These are phyloP conservation scores for Gymnoscopelus microlampas DNA, from an alignment of 2,797 vertebrate species.

Conservation along the genomic window DNA sequence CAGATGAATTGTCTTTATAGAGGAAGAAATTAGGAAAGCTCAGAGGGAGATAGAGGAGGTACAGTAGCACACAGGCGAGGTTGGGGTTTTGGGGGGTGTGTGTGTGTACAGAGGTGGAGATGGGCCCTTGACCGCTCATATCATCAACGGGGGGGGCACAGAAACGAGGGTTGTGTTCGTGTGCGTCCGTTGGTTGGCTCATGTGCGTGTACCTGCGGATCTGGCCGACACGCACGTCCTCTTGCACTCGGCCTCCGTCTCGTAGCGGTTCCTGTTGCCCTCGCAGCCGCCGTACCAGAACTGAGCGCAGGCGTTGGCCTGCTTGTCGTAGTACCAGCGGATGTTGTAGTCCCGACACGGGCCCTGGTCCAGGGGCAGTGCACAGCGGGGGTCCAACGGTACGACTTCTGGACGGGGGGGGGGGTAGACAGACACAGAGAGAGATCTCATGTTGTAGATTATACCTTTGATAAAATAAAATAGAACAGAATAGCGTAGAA, in stretches of 20 bases:
- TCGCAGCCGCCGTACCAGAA: conserved; percentile 89
- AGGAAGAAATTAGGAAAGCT: too few relatives aligned
- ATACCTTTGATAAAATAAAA: background rate
- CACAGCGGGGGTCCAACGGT: conserved; percentile 72
- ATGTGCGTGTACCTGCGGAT: conserved; percentile 59
- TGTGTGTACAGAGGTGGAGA: too few relatives aligned
- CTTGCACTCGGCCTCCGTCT: conserved; percentile 87
- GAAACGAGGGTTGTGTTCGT: background rate
- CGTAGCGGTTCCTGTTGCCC: conserved; percentile 88
- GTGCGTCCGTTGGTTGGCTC: background rate
- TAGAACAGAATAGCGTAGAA: background rate
- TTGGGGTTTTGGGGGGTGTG: too few relatives aligned
- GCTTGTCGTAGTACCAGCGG: conserved; percentile 88
- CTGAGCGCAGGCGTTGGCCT: conserved; percentile 89
- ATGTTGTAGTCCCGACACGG: conserved; percentile 86
- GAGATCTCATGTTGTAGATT: background rate
- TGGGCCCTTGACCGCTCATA: too few relatives aligned
- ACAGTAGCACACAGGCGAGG: too few relatives aligned
- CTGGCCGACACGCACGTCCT: conserved; percentile 79
- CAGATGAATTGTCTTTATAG: too few relatives aligned
- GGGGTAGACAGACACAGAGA: background rate
- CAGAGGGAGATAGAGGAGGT: too few relatives aligned
- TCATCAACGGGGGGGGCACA: too few relatives aligned
- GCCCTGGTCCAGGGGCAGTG: conserved; percentile 84
- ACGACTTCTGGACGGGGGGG: conserved; percentile 65